These are phyloP conservation scores for Drosophila albomicans DNA, from an alignment of 1,140 invertebrate species.

Conservation along the genomic window DNA sequence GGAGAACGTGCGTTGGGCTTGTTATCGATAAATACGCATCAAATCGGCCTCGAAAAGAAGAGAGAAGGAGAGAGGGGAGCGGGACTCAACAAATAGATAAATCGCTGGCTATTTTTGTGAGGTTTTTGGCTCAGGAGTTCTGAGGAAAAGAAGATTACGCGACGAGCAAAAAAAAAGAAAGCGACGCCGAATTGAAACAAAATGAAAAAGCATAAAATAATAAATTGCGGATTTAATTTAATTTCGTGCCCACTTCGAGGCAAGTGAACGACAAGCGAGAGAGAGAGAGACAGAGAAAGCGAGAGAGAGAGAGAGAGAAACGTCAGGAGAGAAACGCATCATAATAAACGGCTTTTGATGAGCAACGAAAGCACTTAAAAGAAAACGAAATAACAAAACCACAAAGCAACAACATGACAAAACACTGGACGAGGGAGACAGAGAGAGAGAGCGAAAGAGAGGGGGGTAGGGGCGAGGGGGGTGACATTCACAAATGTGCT, in stretches of 20 bases:
- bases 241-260: conserved; percentile 47
- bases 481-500: neutral
- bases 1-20: neutral
- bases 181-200: conserved; percentile 32
- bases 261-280: conserved; percentile 1
- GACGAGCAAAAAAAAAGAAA: neutral
- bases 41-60: neutral
- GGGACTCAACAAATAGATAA: neutral
- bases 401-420: conserved; percentile 25
- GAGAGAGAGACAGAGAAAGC: neutral
- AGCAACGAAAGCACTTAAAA: conserved; percentile 50
- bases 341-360: conserved; percentile 80
- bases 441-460: neutral
- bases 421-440: conserved; percentile 3
- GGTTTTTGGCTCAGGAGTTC: neutral
- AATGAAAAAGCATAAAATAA: conserved; percentile 74
- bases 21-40: neutral
- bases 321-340: conserved; percentile 57
- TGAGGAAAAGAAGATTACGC: conserved; percentile 4
- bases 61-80: neutral
- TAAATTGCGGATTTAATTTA: conserved; percentile 79
- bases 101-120: conserved; percentile 4
- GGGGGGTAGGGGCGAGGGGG: neutral
- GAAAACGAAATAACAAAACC: conserved; percentile 31
- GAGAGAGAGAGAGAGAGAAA: conserved; percentile 10